Evolutionary conservation across 2,888 invertebrate species (phyloP).

Genomic region (Gastracanthus pulcherrimus): DNA sequence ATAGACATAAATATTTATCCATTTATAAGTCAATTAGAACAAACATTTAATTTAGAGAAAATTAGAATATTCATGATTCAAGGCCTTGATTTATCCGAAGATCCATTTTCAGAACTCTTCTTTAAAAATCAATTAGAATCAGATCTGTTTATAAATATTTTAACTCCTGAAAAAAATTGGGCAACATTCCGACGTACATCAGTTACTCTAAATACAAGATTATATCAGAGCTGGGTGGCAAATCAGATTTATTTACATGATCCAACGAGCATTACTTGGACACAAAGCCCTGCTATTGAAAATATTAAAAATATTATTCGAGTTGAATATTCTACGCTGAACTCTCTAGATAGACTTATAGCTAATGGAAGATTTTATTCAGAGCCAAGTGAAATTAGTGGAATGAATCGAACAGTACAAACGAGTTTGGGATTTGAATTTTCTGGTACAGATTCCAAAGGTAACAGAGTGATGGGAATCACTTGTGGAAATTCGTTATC

Average conservation of each 20-base stretch:
- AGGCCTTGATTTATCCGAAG: conserved; percentile 80
- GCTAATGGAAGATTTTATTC: conserved; percentile 92
- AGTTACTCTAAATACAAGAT: not conserved
- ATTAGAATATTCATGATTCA: conserved; percentile 82
- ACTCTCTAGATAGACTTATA: conserved; percentile 82
- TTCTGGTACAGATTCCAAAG: conserved; percentile 80
- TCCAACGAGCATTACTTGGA: conserved; percentile 87
- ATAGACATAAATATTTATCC: not conserved
- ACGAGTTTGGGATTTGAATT: conserved; percentile 81
- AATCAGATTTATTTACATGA: conserved; percentile 39
- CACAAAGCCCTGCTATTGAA: conserved; percentile 81
- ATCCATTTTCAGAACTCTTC: conserved; percentile 82
- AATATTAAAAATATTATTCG: conserved; percentile 73
- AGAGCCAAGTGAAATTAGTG: conserved; percentile 83
- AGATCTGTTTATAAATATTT: conserved; percentile 89
- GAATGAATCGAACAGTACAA: conserved; percentile 79
- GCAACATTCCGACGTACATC: conserved; percentile 66
- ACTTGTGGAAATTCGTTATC: conserved; percentile 76
- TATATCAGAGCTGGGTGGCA: conserved; percentile 37
- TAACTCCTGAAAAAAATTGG: conserved; percentile 78
- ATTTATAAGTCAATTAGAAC: conserved; percentile 21
- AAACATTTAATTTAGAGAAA: conserved; percentile 82
- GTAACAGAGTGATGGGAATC: conserved; percentile 77
- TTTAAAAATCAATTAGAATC: conserved; percentile 83
- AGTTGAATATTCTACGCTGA: conserved; percentile 89